Percentiles rank a stretch among this genome's conserved stretches.
Conservation (phyloP, 2,797 vertebrate species). For the Gymnopithys bicolor region DNA sequence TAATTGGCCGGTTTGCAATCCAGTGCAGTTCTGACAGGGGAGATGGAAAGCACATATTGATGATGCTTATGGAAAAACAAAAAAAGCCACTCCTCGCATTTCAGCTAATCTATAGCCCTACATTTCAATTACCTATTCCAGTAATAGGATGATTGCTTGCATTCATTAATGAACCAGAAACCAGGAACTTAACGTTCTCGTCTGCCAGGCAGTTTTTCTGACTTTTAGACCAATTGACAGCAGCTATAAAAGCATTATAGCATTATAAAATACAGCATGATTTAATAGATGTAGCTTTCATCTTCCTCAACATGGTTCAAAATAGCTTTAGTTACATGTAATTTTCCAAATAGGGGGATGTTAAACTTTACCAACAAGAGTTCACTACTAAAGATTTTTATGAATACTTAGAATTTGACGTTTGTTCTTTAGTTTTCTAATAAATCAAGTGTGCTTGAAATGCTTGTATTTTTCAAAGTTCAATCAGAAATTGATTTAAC, state of each 20-base stretch:
- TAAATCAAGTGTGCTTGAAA: neutral
- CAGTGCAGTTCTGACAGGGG: neutral
- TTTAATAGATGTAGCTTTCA: neutral
- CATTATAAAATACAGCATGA: neutral
- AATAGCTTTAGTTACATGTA: neutral
- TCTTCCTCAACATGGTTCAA: neutral
- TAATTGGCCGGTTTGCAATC: neutral
- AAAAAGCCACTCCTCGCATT: neutral
- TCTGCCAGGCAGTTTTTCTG: neutral
- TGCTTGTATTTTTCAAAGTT: neutral
- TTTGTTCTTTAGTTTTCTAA: neutral
- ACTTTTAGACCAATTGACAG: neutral
- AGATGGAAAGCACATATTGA: neutral
- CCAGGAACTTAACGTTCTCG: conserved; percentile 17
- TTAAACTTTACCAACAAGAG: neutral
- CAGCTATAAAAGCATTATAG: neutral
- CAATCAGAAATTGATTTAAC: neutral
- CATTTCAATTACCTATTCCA: conserved; percentile 18
- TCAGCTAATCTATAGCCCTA: neutral
- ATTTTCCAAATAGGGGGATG: neutral
- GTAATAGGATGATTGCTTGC: neutral
- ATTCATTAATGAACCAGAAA: neutral
- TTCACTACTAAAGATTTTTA: neutral
- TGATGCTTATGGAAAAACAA: neutral
- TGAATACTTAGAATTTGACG: neutral